Conservation (phyloP, 2,888 invertebrate genomes). For the Eupithecia subfuscata region DNA sequence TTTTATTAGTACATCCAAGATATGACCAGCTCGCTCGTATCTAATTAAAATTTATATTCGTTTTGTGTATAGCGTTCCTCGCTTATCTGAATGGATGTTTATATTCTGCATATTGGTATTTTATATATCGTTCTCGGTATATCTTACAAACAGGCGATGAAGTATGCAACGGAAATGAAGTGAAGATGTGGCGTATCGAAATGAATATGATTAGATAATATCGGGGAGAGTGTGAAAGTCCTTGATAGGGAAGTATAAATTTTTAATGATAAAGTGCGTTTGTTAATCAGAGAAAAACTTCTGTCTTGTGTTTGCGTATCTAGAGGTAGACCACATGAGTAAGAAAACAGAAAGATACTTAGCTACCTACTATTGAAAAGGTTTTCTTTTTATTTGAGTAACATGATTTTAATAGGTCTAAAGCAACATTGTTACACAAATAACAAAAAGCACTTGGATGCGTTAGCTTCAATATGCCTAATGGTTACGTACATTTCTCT, state of each 20-base stretch:
- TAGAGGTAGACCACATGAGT: background rate
- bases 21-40: conserved; percentile 56
- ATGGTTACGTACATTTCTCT: background rate
- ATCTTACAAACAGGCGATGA: background rate
- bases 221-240: background rate
- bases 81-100: conserved; percentile 59
- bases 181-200: background rate
- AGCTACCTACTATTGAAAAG: background rate
- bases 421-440: background rate
- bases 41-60: conserved; percentile 66
- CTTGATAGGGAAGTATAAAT: background rate
- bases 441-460: background rate
- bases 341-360: background rate
- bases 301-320: background rate
- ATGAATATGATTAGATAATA: background rate
- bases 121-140: conserved; percentile 33
- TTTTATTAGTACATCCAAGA: conserved; percentile 58
- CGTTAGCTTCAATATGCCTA: background rate
- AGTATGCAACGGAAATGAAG: background rate
- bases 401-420: background rate
- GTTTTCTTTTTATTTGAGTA: background rate
- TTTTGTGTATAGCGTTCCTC: conserved; percentile 57
- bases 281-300: background rate
- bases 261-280: background rate
- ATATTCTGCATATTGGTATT: conserved; percentile 45